Conservation (phyloP, 2,113 vertebrate species). For the Mormyrus lacerda region DNA sequence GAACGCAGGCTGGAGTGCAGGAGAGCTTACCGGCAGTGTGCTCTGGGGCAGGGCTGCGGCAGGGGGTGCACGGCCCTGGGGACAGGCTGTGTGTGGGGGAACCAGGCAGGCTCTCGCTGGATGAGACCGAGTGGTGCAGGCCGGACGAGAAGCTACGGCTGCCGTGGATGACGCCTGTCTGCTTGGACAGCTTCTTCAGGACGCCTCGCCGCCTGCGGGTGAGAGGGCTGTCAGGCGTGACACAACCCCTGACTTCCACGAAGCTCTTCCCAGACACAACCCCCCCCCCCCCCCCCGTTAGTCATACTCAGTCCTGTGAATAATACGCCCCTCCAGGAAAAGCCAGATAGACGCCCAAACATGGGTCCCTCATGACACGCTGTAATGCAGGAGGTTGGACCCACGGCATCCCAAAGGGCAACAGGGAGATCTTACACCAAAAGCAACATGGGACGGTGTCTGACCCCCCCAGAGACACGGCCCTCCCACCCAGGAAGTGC, state of each 20-base stretch:
- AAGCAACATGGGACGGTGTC: background rate
- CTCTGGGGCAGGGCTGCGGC: constrained; percentile 78
- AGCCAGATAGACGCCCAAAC: background rate
- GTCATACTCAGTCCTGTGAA: background rate
- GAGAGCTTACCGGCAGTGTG: constrained; percentile 51
- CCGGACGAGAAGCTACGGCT: constrained; percentile 92
- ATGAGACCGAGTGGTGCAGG: constrained; percentile 89
- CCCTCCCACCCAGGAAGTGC: background rate
- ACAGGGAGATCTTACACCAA: background rate
- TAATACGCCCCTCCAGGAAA: background rate
- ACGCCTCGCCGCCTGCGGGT: constrained; percentile 70
- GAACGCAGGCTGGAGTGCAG: background rate
- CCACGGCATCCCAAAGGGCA: background rate
- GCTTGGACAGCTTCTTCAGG: constrained; percentile 89
- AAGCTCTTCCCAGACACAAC: background rate
- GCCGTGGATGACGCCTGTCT: constrained; percentile 76
- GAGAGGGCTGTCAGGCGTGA: background rate
- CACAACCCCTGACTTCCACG: too few species aligned
- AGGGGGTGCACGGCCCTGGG: constrained; percentile 75
- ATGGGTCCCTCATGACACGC: background rate
- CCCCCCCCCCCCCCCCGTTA: background rate
- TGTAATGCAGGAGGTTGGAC: background rate
- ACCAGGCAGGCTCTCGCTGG: constrained; percentile 88
- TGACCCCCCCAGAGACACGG: background rate
- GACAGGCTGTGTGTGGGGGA: constrained; percentile 95